Evolutionary conservation across 2,113 vertebrate species (phyloP).

Genomic region (Odobenus rosmarus): DNA sequence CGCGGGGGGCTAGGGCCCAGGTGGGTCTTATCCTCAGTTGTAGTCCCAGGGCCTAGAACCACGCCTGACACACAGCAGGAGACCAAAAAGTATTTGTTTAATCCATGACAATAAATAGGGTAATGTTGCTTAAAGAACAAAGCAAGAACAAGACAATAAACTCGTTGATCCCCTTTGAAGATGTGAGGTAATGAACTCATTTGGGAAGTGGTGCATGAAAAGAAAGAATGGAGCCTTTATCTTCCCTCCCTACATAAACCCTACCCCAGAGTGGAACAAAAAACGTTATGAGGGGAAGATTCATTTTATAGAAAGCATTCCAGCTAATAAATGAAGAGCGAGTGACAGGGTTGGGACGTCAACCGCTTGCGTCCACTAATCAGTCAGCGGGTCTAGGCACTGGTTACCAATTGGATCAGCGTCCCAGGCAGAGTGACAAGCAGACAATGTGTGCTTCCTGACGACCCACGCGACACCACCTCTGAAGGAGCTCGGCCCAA

Average conservation of each 20-base stretch:
- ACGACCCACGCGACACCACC: background rate
- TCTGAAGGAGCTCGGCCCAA: background rate
- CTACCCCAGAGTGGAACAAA: background rate
- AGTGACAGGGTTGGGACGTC: background rate
- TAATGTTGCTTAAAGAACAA: conserved; percentile 36
- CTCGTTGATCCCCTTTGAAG: background rate
- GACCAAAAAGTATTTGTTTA: background rate
- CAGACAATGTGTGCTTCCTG: background rate
- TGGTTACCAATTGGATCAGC: background rate
- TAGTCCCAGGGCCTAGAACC: background rate
- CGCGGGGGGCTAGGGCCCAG: background rate
- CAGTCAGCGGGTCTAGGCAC: background rate
- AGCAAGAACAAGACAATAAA: background rate
- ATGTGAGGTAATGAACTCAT: background rate
- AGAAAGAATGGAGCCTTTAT: background rate
- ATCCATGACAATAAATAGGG: background rate
- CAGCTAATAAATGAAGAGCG: background rate
- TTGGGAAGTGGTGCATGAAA: background rate
- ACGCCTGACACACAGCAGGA: background rate
- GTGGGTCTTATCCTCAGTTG: background rate
- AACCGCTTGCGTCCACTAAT: background rate
- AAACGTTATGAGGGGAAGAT: background rate
- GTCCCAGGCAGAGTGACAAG: background rate
- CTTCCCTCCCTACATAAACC: background rate
- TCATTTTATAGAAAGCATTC: conserved; percentile 5